A percentile compares a stretch with the other conserved stretches of the same genome.
Conservation (phyloP, 1,140 invertebrate species). For the Trachymyrmex septentrionalis region DNA sequence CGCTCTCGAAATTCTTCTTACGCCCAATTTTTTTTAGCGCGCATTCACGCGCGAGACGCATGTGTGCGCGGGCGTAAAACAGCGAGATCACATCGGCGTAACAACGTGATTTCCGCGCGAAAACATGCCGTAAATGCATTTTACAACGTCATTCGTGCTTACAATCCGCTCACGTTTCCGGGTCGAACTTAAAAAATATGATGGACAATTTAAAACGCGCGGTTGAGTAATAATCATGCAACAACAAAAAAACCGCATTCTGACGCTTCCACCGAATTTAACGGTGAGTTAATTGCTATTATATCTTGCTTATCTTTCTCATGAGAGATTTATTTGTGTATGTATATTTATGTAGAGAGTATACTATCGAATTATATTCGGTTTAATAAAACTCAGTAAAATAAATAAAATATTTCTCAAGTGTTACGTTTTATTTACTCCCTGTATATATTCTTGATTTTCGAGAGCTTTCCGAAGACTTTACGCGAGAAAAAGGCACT, state of each 20-base stretch:
- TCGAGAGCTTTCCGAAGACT: neutral
- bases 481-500: neutral
- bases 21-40: conserved; percentile 21
- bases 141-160: conserved; percentile 48
- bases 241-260: neutral
- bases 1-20: conserved; percentile 9
- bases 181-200: conserved; percentile 43
- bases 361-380: too few species aligned
- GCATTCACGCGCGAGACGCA: neutral
- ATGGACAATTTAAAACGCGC: conserved; percentile 34
- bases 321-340: conserved; percentile 1
- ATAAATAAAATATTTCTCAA: neutral
- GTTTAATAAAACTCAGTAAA: too few species aligned
- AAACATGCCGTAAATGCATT: conserved; percentile 48
- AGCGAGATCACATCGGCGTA: conserved; percentile 25
- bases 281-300: neutral
- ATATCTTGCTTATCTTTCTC: neutral
- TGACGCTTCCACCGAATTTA: neutral
- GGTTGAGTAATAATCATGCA: conserved; percentile 3
- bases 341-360: too few species aligned
- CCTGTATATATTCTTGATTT: too few species aligned
- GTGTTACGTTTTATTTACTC: too few species aligned
- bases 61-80: conserved; percentile 6
- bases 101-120: conserved; percentile 11
- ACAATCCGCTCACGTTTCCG: conserved; percentile 4